A percentile compares a stretch with the other conserved stretches of the same genome.
phyloP scores from a whole-genome alignment of 2,888 invertebrate species.

The Perizoma affinitatum region DNA sequence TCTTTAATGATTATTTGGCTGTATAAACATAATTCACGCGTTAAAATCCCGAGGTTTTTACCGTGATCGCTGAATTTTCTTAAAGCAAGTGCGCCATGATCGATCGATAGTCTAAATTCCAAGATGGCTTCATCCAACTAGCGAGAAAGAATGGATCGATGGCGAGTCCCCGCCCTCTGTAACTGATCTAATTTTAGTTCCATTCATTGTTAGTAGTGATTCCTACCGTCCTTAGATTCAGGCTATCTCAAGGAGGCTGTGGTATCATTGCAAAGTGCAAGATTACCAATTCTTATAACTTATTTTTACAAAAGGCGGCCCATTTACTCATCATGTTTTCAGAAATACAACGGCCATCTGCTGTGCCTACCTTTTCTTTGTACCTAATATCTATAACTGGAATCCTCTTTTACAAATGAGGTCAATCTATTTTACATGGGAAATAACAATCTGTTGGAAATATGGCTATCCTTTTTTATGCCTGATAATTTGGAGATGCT shows the following conservation, averaged over 20 bases:
- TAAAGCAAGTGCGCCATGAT: conserved; percentile 16
- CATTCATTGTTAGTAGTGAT: conserved; percentile 40
- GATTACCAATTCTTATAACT: no score
- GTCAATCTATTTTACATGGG: conserved; percentile 7
- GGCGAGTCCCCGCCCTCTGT: conserved; percentile 42
- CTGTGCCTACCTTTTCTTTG: not conserved
- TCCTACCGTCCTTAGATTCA: not conserved
- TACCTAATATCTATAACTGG: not conserved
- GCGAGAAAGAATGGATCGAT: conserved; percentile 28
- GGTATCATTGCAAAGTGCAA: no score
- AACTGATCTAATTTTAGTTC: conserved; percentile 50
- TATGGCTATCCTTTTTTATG: no score
- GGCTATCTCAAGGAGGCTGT: no score
- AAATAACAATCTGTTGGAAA: conserved; percentile 5
- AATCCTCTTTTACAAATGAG: conserved; percentile 14
- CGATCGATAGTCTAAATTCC: conserved; percentile 67
- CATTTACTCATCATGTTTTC: not conserved
- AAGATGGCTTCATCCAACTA: conserved; percentile 69
- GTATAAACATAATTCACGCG: conserved; percentile 21
- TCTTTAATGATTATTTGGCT: conserved; percentile 39
- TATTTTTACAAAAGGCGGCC: not conserved
- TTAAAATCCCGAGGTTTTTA: not conserved
- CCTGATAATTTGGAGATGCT: no score
- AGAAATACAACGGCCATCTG: conserved; percentile 2
- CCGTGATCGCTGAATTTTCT: conserved; percentile 16